Evolutionary conservation across 1,140 invertebrate species (phyloP), one percentile per base, ranked within the genome.

Genomic region (Magallana ariakensis): DNA sequence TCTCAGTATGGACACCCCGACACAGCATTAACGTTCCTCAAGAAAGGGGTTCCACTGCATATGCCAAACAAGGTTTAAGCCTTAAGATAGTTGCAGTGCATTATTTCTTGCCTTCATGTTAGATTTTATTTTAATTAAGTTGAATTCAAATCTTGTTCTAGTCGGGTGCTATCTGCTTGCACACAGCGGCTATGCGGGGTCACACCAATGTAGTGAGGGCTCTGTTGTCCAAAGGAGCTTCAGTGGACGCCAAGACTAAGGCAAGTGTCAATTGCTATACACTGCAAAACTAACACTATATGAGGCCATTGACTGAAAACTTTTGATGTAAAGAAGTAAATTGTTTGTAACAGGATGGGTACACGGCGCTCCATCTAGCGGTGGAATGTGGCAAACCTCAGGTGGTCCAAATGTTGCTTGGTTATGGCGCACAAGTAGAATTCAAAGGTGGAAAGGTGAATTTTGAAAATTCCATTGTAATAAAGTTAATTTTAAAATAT

Each of bases 331-430:
- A 54, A 4, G 3, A 33, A 53, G 13, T 9, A 19, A n/a, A 10
- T 33, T 19, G 26, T 26, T 16, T 54, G n/a, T 83, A 90, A 19
- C 90, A 99, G 97, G 98, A 99, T 93, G 98, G 99, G 93, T 99
- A 98, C 94, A 99, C 99, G 26, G 98, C 99, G n/a, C 95, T 99
- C 0, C 99, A 99, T 93, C 98, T 99, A 90, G 99, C 98, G n/a
- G 98, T 99, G 4, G 97, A 99, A 95, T 97, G 97, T 58, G 97
- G 97, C 85, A 99, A 99, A 93, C 98, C 98, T 11, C 96, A 97
- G 46, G 98, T 99, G 7, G 99, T 99, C 16, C 99, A 99, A 95
- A 98, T 98, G 0, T 95, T 99, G 46, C 95, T 99, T 1, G 99
- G 99, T 7, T 98, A 97, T 94, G 99, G 99, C 54, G 99, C 99